Conservation (phyloP, 2,888 invertebrate genomes). For the Tiliacea aurago region DNA sequence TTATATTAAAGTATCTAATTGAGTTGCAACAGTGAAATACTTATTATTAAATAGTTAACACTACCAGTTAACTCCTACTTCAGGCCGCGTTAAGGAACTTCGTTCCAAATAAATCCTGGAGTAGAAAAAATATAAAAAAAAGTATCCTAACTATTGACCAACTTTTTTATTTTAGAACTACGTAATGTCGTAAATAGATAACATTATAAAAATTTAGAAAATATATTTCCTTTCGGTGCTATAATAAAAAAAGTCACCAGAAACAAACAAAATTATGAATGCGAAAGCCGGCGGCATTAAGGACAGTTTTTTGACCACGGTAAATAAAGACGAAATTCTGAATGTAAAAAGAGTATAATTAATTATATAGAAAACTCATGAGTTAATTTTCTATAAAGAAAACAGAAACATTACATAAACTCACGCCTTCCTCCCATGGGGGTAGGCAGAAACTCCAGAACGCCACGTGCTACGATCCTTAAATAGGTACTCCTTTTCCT, state of each 20-base stretch:
- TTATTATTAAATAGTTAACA: no score
- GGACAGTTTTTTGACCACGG: slow-evolving; percentile 19
- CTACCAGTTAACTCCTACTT: no score
- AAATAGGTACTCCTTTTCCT: background rate
- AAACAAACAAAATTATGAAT: slow-evolving; percentile 34
- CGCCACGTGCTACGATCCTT: background rate
- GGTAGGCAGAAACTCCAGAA: background rate
- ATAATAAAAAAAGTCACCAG: slow-evolving; percentile 19
- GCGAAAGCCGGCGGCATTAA: slow-evolving; percentile 14
- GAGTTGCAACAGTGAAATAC: no score
- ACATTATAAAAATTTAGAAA: background rate
- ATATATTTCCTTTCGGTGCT: slow-evolving; percentile 1
- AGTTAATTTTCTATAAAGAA: background rate
- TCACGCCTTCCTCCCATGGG: background rate
- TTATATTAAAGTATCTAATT: no score
- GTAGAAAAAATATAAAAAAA: no score
- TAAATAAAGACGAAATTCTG: slow-evolving; percentile 10
- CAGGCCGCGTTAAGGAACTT: no score
- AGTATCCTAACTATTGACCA: no score
- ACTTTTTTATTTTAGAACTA: no score
- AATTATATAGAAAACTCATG: background rate
- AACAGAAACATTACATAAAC: background rate
- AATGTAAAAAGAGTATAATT: slow-evolving; percentile 5
- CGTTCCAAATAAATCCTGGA: no score
- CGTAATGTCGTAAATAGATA: background rate